These are phyloP conservation scores for Labrus mixtus DNA, from an alignment of 2,113 vertebrate genomes.

Conservation along the genomic window DNA sequence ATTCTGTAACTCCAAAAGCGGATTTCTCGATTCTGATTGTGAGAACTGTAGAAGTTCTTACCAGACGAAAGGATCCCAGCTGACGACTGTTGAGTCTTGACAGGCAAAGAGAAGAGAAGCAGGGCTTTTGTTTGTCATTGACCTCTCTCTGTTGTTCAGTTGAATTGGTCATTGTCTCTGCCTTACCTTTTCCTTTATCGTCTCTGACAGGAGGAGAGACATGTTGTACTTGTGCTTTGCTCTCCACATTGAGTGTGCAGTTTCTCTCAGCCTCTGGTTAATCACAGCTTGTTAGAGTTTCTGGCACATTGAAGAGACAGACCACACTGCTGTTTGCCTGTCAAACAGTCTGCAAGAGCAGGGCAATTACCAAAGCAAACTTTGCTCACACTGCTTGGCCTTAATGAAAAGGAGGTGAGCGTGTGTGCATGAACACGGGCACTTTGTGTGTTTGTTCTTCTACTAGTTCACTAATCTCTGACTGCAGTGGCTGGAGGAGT, in stretches of 20 bases:
- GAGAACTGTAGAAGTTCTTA: background rate
- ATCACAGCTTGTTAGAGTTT: constrained; percentile 52
- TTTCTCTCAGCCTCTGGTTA: constrained; percentile 51
- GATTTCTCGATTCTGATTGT: background rate
- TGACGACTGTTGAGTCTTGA: background rate
- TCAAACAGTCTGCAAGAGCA: constrained; percentile 59
- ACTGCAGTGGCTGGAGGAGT: background rate
- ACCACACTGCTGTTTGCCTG: constrained; percentile 61
- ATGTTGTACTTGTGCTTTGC: constrained; percentile 77
- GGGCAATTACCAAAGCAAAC: constrained; percentile 72
- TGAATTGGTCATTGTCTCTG: background rate
- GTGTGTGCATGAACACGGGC: constrained; percentile 7
- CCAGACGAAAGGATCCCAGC: background rate
- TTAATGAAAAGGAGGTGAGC: constrained; percentile 26
- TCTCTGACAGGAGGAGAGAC: constrained; percentile 71
- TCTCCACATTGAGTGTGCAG: constrained; percentile 56
- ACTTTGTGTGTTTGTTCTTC: constrained; percentile 9
- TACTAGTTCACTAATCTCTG: constrained; percentile 4
- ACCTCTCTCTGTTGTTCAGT: constrained; percentile 5
- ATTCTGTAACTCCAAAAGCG: no score
- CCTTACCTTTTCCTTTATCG: background rate
- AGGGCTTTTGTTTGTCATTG: background rate
- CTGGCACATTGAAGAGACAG: constrained; percentile 55
- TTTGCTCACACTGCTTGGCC: constrained; percentile 41
- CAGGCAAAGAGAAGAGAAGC: background rate